Evolutionary conservation across 2,113 vertebrate genomes (phyloP).

Genomic region (Eurypyga helias): DNA sequence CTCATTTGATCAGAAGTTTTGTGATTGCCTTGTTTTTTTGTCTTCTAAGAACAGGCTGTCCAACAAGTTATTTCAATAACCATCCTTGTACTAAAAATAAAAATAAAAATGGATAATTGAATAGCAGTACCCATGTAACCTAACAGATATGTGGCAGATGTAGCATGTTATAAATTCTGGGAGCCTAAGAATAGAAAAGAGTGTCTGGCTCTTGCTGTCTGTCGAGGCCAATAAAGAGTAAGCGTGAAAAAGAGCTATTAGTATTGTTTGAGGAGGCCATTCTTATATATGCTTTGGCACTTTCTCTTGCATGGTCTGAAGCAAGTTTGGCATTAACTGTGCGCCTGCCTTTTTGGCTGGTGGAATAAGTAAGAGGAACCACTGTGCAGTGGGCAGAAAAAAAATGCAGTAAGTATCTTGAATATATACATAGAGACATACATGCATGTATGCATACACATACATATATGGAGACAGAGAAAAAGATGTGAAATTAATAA

Average conservation of each 20-base stretch:
- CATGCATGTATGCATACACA: neutral
- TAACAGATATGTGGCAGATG: constrained; percentile 55
- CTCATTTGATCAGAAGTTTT: neutral
- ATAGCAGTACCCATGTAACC: neutral
- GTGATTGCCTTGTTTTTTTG: neutral
- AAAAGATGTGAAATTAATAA: neutral
- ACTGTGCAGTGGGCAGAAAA: constrained; percentile 21
- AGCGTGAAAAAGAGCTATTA: constrained; percentile 8
- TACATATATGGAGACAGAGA: neutral
- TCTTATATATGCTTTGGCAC: constrained; percentile 26
- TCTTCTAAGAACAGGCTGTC: neutral
- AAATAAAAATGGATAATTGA: constrained; percentile 29
- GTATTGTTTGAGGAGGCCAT: constrained; percentile 11
- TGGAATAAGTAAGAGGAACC: constrained; percentile 12
- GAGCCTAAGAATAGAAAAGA: constrained; percentile 39
- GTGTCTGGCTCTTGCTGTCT: constrained; percentile 1
- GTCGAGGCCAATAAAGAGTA: neutral
- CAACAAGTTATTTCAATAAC: neutral
- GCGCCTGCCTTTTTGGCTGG: constrained; percentile 41
- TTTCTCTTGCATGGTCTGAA: constrained; percentile 13
- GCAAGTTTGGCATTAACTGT: constrained; percentile 34
- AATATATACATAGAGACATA: neutral
- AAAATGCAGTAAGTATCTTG: constrained; percentile 6
- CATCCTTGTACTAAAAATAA: constrained; percentile 15
- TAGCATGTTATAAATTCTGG: constrained; percentile 56